Evolutionary conservation across 2,888 invertebrate genomes (phyloP), one percentile per base, ranked within the genome.

Genomic region (Eupithecia subfuscata): DNA sequence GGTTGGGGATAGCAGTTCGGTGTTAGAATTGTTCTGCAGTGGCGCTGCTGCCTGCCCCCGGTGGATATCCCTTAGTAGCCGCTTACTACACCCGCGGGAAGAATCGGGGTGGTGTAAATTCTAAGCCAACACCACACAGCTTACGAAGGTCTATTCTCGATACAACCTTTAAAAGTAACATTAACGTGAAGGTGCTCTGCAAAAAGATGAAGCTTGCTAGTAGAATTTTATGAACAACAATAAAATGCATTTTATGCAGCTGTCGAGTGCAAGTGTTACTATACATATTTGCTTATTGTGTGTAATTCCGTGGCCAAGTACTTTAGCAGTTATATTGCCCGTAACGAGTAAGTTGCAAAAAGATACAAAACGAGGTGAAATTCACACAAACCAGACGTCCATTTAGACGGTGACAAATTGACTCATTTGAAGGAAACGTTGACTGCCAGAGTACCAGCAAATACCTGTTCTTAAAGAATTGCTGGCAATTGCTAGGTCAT

Each of bases 161-260:
- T n/a, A 18, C 18, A 48, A 48, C 37, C 7, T 37, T 7, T 7
- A 9, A 56, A 56, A 56, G 11, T 3, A 56, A n/a, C 85, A 85
- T 84, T 88, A 85, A 86, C 85, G 85, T 89, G 87, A 81, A 84
- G 82, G 83, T 84, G 83, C 81, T 82, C 83, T 85, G 87, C 87
- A 88, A 90, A 89, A 89, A 89, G 83, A 84, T 83, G 82, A 79
- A 78, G 81, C 84, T 85, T 86, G 84, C 81, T 78, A 75, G 77
- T 84, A 84, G 78, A 82, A 81, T 85, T 86, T 85, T 86, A 86
- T 84, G 78, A 85, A 84, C 82, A 85, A 84, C 82, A 84, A 84
- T 87, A 85, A 86, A 86, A 79, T 80, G 74, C 75, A 77, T 80
- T 85, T 85, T 83, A 84, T 82, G 81, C 75, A 78, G 81, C 76